Conservation (phyloP, 2,797 vertebrate species). For the Salarias fasciatus region DNA sequence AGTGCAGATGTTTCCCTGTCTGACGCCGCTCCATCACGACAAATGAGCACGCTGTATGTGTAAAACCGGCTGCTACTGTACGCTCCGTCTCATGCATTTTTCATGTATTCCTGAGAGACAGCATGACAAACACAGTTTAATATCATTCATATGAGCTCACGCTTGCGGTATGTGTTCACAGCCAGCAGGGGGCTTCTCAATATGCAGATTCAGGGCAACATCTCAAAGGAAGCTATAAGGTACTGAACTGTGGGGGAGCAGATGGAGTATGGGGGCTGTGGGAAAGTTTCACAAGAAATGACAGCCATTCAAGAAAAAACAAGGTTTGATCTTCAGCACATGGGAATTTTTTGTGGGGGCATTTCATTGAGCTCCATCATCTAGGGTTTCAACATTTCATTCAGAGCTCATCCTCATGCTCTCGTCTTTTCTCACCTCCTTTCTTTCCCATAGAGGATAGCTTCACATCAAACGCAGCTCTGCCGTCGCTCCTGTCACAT, state of each 20-base stretch:
- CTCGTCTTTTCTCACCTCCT: conserved; percentile 5
- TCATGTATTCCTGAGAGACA: conserved; percentile 33
- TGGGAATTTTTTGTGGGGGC: too few species aligned
- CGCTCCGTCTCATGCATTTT: conserved; percentile 11
- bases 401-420: conserved; percentile 28
- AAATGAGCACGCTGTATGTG: background rate
- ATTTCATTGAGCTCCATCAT: conserved; percentile 22
- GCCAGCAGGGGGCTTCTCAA: conserved; percentile 55
- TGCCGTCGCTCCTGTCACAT: conserved; percentile 30
- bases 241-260: conserved; percentile 23
- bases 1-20: conserved; percentile 18
- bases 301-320: conserved; percentile 13
- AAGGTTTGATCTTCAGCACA: background rate
- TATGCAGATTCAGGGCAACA: conserved; percentile 38
- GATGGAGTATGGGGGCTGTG: conserved; percentile 26
- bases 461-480: conserved; percentile 68
- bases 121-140: conserved; percentile 42
- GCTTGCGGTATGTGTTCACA: conserved; percentile 30
- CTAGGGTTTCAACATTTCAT: conserved; percentile 19
- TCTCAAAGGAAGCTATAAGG: conserved; percentile 19
- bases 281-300: conserved; percentile 36
- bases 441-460: conserved; percentile 50
- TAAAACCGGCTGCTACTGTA: conserved; percentile 30
- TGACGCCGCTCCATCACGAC: conserved; percentile 4
- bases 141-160: conserved; percentile 23